phyloP scores from a whole-genome alignment of 2,888 invertebrate genomes.

The Eilema sororculum region DNA sequence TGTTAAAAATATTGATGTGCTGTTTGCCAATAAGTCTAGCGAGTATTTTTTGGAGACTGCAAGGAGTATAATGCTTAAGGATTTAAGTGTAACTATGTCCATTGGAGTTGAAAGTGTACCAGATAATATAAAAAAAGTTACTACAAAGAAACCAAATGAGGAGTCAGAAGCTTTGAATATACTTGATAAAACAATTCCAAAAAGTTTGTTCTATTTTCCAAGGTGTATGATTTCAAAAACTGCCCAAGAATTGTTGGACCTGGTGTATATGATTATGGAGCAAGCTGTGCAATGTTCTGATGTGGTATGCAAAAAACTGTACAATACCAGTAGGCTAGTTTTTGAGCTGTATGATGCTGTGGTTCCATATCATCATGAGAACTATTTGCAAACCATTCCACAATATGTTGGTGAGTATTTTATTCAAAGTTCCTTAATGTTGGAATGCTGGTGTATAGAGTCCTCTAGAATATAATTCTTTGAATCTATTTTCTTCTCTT shows the following conservation, averaged over 20 bases:
- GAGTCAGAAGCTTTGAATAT: slow-evolving; percentile 73
- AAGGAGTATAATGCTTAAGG: slow-evolving; percentile 91
- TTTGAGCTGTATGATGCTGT: slow-evolving; percentile 92
- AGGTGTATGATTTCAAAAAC: slow-evolving; percentile 88
- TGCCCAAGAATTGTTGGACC: slow-evolving; percentile 88
- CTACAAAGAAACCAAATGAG: slow-evolving; percentile 32
- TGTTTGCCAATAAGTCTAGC: slow-evolving; percentile 93
- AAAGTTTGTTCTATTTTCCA: slow-evolving; percentile 82
- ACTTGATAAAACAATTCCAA: slow-evolving; percentile 76
- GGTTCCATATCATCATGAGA: slow-evolving; percentile 93
- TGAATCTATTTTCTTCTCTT: too few species aligned
- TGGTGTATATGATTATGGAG: slow-evolving; percentile 89
- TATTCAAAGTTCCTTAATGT: background rate
- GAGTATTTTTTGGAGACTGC: slow-evolving; percentile 90
- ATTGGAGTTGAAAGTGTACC: slow-evolving; percentile 83
- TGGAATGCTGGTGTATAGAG: background rate
- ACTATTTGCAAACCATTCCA: slow-evolving; percentile 93
- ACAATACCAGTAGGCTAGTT: slow-evolving; percentile 90
- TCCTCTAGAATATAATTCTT: background rate
- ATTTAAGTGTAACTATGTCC: slow-evolving; percentile 91
- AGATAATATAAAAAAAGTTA: slow-evolving; percentile 34
- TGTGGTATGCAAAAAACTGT: slow-evolving; percentile 88
- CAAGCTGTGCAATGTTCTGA: slow-evolving; percentile 89
- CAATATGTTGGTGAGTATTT: slow-evolving; percentile 92
- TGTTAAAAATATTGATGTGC: slow-evolving; percentile 90